Percentiles rank a stretch among this genome's conserved stretches.
Conservation (phyloP, 2,888 invertebrate genomes). For the Pediacus dermestoides region DNA sequence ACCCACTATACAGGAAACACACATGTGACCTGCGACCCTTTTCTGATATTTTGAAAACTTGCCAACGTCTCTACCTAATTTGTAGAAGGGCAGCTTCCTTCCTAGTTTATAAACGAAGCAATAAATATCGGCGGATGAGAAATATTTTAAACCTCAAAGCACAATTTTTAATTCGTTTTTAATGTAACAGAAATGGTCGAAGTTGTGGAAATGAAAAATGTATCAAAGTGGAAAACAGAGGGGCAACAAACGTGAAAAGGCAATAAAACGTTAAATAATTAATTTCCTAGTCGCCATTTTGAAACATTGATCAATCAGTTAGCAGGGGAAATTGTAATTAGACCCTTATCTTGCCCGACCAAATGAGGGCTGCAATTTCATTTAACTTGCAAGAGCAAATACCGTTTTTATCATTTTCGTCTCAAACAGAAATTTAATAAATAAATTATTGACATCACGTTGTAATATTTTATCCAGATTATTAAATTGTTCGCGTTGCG, state of each 20-base stretch:
- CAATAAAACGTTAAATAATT: conserved; percentile 41
- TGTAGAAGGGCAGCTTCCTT: conserved; percentile 1
- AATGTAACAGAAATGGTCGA: too few relatives aligned
- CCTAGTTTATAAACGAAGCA: background rate
- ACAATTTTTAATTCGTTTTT: too few relatives aligned
- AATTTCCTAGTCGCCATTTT: conserved; percentile 41
- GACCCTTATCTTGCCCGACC: conserved; percentile 19
- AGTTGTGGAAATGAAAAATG: too few relatives aligned
- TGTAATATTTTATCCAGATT: too few relatives aligned
- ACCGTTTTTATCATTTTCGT: too few relatives aligned
- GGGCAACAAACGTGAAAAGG: conserved; percentile 34
- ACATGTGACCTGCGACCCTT: conserved; percentile 30
- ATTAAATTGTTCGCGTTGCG: too few relatives aligned
- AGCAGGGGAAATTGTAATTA: conserved; percentile 14
- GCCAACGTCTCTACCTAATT: conserved; percentile 1
- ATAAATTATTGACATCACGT: too few relatives aligned
- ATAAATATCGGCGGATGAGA: background rate
- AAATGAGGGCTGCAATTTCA: conserved; percentile 7
- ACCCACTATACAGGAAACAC: conserved; percentile 31
- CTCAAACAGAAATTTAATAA: too few relatives aligned
- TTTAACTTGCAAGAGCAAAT: too few relatives aligned
- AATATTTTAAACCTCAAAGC: conserved; percentile 4
- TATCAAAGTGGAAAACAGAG: conserved; percentile 18
- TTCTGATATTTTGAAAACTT: conserved; percentile 10
- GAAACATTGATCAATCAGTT: conserved; percentile 34